Evolutionary conservation across 2,888 invertebrate species (phyloP).

Genomic region (Chouioia cunea): DNA sequence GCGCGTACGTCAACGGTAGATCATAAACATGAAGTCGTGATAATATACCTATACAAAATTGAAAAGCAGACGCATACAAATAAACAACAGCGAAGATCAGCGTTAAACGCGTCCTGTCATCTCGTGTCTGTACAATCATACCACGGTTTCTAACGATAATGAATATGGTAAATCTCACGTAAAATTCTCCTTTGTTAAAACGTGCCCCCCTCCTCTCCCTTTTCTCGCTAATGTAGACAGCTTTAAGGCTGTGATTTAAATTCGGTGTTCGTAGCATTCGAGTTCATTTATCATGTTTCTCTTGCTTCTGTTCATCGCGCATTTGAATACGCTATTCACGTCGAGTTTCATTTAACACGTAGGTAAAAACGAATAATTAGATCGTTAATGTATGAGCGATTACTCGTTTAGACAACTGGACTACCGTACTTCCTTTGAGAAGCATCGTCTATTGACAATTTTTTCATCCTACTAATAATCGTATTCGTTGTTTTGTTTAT

Average conservation of each 20-base stretch:
- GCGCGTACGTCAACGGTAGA: neutral
- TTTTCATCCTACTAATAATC: neutral
- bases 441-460: neutral
- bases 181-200: conserved; percentile 45
- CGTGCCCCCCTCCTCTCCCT: conserved; percentile 9
- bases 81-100: conserved; percentile 3
- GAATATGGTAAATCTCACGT: conserved; percentile 38
- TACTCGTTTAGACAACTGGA: neutral
- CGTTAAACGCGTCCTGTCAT: conserved; percentile 1
- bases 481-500: too few relatives aligned
- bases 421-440: too few relatives aligned
- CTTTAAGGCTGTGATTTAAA: conserved; percentile 45
- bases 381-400: conserved; percentile 3
- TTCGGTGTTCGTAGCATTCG: conserved; percentile 36
- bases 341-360: conserved; percentile 7
- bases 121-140: neutral
- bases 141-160: conserved; percentile 28
- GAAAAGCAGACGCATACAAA: neutral
- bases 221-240: neutral
- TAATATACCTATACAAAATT: too few relatives aligned
- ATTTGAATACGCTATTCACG: conserved; percentile 26
- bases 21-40: neutral
- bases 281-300: conserved; percentile 22
- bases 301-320: conserved; percentile 23
- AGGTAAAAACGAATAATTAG: conserved; percentile 12